A percentile compares a stretch with the other conserved stretches of the same genome.
These are phyloP conservation scores for Drosophila tani DNA, from an alignment of 1,140 invertebrate species.

Conservation along the genomic window DNA sequence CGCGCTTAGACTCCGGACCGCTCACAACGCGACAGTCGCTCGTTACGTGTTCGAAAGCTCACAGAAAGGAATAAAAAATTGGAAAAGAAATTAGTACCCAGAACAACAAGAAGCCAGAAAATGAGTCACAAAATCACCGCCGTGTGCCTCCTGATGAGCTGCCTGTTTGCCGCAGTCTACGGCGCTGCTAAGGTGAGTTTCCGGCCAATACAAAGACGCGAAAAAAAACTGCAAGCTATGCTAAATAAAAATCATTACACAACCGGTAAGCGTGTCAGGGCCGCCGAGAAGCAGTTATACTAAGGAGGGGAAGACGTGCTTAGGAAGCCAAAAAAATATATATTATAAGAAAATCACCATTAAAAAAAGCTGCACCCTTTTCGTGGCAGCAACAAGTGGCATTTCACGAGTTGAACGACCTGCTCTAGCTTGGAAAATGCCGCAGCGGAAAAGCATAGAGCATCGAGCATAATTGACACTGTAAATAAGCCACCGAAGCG, in stretches of 20 bases:
- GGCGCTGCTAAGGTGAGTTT: slow-evolving; percentile 78
- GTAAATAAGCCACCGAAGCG: slow-evolving; percentile 30
- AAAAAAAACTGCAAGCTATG: slow-evolving; percentile 2
- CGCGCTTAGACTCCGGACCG: slow-evolving; percentile 56
- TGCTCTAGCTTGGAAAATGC: slow-evolving; percentile 57
- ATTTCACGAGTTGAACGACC: slow-evolving; percentile 67
- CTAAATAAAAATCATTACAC: slow-evolving; percentile 33
- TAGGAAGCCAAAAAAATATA: slow-evolving; percentile 8
- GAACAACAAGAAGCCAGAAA: slow-evolving; percentile 45
- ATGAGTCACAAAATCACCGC: slow-evolving; percentile 76
- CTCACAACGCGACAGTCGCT: slow-evolving; percentile 44
- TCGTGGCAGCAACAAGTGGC: slow-evolving; percentile 72
- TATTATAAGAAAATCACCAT: slow-evolving; percentile 15
- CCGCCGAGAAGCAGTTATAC: slow-evolving; percentile 15
- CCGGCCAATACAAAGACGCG: slow-evolving; percentile 23
- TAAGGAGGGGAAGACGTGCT: slow-evolving; percentile 39
- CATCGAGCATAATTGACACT: slow-evolving; percentile 43
- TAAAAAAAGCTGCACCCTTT: slow-evolving; percentile 52
- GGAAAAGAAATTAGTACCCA: slow-evolving; percentile 11
- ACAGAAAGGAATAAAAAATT: slow-evolving; percentile 14
- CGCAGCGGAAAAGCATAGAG: slow-evolving; percentile 55
- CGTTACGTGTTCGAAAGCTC: slow-evolving; percentile 6
- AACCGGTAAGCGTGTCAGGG: slow-evolving; percentile 48
- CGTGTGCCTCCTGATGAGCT: slow-evolving; percentile 56
- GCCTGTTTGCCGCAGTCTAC: slow-evolving; percentile 63